phyloP scores from a whole-genome alignment of 2,888 invertebrate species.

The Philereme transversata region DNA sequence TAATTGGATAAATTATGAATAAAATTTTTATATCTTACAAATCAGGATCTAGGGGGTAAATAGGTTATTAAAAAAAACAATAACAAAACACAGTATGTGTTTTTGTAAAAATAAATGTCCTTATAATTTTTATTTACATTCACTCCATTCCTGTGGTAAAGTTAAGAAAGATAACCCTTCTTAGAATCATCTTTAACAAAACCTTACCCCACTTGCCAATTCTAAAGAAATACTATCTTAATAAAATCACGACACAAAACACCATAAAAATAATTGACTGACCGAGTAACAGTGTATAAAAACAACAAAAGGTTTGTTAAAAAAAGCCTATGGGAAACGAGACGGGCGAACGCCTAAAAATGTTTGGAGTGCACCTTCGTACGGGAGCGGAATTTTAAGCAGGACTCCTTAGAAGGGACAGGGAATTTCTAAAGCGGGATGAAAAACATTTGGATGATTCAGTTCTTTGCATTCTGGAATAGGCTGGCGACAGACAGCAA shows the following conservation, averaged over 20 bases:
- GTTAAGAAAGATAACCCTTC: too few relatives aligned
- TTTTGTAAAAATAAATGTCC: too few relatives aligned
- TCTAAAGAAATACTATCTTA: conserved; percentile 15
- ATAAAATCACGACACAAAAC: conserved; percentile 36
- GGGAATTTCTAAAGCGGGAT: conserved; percentile 57
- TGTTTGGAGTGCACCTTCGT: conserved; percentile 68
- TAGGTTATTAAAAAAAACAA: too few relatives aligned
- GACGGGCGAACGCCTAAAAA: conserved; percentile 70
- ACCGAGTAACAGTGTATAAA: conserved; percentile 34
- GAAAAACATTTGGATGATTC: conserved; percentile 59
- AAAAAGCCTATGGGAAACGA: conserved; percentile 71
- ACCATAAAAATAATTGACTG: conserved; percentile 37
- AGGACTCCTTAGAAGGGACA: conserved; percentile 68
- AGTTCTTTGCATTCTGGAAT: conserved; percentile 40
- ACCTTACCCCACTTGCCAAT: conserved; percentile 9
- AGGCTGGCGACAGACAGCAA: conserved; percentile 23
- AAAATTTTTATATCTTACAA: too few relatives aligned
- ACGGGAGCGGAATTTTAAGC: conserved; percentile 79
- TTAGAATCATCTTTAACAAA: not conserved
- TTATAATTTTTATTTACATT: too few relatives aligned
- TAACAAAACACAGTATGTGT: too few relatives aligned
- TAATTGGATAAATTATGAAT: too few relatives aligned
- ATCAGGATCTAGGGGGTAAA: too few relatives aligned
- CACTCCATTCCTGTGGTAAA: too few relatives aligned
- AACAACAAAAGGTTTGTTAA: conserved; percentile 50